Evolutionary conservation across 1,140 invertebrate genomes (phyloP), one percentile per base, ranked within the genome.

Genomic region (Thrips palmi): DNA sequence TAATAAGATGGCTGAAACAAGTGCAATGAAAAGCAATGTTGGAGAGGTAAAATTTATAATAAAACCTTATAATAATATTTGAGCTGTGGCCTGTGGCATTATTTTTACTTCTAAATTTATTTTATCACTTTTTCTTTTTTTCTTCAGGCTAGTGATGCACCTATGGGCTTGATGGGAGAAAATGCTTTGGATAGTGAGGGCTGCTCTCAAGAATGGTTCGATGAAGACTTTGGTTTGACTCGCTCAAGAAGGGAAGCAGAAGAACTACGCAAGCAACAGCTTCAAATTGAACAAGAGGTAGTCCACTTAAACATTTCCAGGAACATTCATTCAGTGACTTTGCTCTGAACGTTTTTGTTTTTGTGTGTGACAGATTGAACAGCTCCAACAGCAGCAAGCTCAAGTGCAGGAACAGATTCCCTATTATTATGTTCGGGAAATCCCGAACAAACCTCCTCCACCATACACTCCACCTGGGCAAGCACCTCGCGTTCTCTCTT

Each of bases 381-480:
- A 66, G 46, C 49, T 71, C 5, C 67, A 71, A 54, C 55, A 62
- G 43, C 57, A 62, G 35, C 54, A 60, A 42, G 60, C 68, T 42
- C 60, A 68, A 43, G 57, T 63, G 17, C 63, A 65, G 1, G 41
- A 42, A 15, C 40, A 37, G 17, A 38, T 40, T 11, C 49, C 49
- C 1, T 68, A 63, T 38, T 47, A 60, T 25, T 73, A 67, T 39
- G 58, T 74, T 8, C 53, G 71, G 23, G 68, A 72, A 51, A 74
- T 76, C 39, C 71, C 73, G n/a, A 70, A 72, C 44, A 77, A 78
- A 50, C 73, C 74, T 7, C 74, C 74, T 5, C 74, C 74, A 0
- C 74, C 74, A 0, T 79, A 78, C 43, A 73, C 66, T 5, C 74
- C 67, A 12, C 70, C 67, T 10, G 49, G 46, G 2, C 54, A 52